Base-by-base conservation (phyloP, 2,113 vertebrate species). In the Alethe diademata region DNA sequence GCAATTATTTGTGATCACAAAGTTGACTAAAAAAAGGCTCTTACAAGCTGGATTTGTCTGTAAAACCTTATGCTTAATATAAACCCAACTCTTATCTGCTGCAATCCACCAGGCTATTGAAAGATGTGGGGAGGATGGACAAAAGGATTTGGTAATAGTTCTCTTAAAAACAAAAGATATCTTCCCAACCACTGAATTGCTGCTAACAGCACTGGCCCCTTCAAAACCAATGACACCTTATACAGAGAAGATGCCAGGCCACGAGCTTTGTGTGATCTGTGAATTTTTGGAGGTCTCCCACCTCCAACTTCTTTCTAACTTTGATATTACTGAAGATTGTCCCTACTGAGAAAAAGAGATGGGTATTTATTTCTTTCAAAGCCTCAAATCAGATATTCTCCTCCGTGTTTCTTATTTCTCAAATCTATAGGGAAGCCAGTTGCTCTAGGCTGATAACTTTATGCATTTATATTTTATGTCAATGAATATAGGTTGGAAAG, bases 401-500 rank as follows among this genome's bases (percentile, higher is more conserved):
- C 67, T 94, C 72, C 72, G 33, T 83, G 38, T 86, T 94, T 94
- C 79, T 91, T 15, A 61, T 88, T 83, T 86, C 88, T 93, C 48
- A 95, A 86, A 88, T 71, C 90, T 81, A 78, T 61, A 79, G 85
- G 90, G 90, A 96, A 95, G 53, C 76, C 45, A 86, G 5, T 86
- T 81, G 88, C 94, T 96, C 61, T 71, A 86, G 82, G 92, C 88
- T 90, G 75, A 53, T 94, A 94, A 80, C 51, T 86, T 78, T 50
- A 94, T 93, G 90, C 86, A 86, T 94, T 94, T 74, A 53, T 84
- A 95, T 96, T 92, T 94, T 92, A 93, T 81, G 31, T 71, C 76
- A 94, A 45, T 93, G 56, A 86, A 88, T 70, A 79, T 75, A 88
- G 48, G 40, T 50, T 81, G 47, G 57, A 86, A 93, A 78, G 48